Evolutionary conservation across 2,113 vertebrate species (phyloP).

Genomic region (Lampris incognitus): DNA sequence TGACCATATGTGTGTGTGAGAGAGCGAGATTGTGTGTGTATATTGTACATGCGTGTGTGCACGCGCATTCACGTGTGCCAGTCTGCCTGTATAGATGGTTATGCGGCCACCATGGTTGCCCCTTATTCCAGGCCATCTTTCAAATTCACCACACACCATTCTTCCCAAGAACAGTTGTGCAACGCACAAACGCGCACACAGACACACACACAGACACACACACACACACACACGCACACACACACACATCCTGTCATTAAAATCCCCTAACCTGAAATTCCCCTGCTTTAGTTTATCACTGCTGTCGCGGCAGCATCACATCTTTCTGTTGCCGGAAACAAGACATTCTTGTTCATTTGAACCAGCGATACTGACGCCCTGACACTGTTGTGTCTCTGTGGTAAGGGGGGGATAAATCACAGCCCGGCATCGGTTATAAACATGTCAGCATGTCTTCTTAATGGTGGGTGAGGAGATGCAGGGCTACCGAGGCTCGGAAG

Average conservation of each 20-base stretch:
- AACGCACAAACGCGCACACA: too few relatives aligned
- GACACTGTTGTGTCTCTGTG: conserved; percentile 18
- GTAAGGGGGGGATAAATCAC: conserved; percentile 56
- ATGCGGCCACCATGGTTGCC: conserved; percentile 53
- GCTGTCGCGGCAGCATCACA: neutral
- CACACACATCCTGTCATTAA: conserved; percentile 10
- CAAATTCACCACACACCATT: conserved; percentile 48
- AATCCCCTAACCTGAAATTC: neutral
- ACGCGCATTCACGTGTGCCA: conserved; percentile 25
- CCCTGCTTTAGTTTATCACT: neutral
- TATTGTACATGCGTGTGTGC: conserved; percentile 24
- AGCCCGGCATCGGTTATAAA: conserved; percentile 51
- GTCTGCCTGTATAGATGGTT: conserved; percentile 50
- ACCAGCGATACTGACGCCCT: conserved; percentile 15
- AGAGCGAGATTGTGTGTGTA: neutral
- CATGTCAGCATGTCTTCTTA: conserved; percentile 51
- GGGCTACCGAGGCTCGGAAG: conserved; percentile 21
- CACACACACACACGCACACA: too few relatives aligned
- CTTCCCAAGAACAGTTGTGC: neutral
- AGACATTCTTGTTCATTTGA: conserved; percentile 5
- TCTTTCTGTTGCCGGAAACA: conserved; percentile 21
- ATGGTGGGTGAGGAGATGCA: conserved; percentile 48
- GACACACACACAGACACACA: too few relatives aligned
- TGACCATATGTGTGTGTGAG: neutral
- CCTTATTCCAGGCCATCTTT: conserved; percentile 48